Evolutionary conservation across 2,113 vertebrate genomes (phyloP).

Genomic region (Struthio camelus): DNA sequence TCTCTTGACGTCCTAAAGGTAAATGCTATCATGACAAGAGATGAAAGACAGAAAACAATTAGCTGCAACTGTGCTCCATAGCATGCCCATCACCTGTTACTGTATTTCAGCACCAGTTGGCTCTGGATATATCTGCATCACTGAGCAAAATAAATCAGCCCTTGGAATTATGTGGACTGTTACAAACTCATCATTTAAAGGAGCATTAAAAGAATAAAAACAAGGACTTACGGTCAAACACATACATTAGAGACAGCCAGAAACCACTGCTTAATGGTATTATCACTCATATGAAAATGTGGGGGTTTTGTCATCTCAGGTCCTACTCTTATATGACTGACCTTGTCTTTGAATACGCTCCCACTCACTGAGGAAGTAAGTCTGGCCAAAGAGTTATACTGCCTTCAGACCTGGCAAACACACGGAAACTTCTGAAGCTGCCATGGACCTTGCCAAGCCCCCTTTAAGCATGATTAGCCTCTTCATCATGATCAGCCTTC

Average conservation of each 20-base stretch:
- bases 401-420: neutral
- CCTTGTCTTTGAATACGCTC: neutral
- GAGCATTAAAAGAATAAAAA: neutral
- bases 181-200: neutral
- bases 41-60: conserved; percentile 20
- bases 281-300: neutral
- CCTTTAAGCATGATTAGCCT: neutral
- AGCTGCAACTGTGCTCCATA: neutral
- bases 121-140: neutral
- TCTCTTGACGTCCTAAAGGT: conserved; percentile 14
- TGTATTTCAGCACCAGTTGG: neutral
- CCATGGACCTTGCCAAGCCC: neutral
- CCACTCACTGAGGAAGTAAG: neutral
- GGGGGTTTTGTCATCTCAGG: neutral
- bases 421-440: neutral
- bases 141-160: neutral
- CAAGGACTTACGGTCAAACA: neutral
- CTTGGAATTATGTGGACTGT: neutral
- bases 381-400: neutral
- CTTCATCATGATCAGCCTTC: neutral
- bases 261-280: neutral
- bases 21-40: neutral
- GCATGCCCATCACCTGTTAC: neutral
- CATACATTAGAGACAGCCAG: neutral
- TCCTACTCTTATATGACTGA: neutral